Evolutionary conservation across 1,140 invertebrate species (phyloP), one percentile per base, ranked within the genome.

Genomic region (Lepidotrigona ventralis): DNA sequence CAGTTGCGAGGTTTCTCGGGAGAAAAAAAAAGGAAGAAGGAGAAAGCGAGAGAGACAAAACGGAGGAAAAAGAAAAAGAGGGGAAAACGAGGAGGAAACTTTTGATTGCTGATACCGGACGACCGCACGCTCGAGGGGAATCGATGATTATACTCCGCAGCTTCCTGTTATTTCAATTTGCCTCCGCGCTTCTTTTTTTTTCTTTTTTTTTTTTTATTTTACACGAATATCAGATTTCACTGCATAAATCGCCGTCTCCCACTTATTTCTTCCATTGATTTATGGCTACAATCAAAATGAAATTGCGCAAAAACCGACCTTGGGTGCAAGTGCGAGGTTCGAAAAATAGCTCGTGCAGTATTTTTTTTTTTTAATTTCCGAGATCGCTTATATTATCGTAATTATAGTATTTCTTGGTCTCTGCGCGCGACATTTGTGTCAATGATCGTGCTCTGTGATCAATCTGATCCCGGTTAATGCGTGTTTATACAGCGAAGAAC

Each of bases 1-100:
- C 81, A 4, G 71, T 90, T 78, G 17, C 54, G 39, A 2, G 88
- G 89, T 81, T 90, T 90, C 88, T 63, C 51, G 15, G 64, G 74
- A 83, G 71, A 79, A 71, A 79, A 66, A 85, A 70, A 70, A n/a
- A 14, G 15, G 26, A 63, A 63, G 26, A 26, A 63, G 8, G 3
- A 3, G n/a, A 14, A 26, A 12, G 33, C 33, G 14, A n/a, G 33
- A 23, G 21, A 23, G 12, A 21, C 11, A 53, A 21, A 81, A 81
- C 81, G 78, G 79, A 69, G 76, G 54, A 81, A 58, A 23, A 80
- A 81, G 4, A 82, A 79, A 79, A 60, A 80, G 56, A 79, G 19
- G 15, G 54, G 68, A n/a, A 74, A 39, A 14, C 11, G 29, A 58
- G 11, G 58, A 64, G 58, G 54, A 83, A 83, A 66, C 54, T 83